Evolutionary conservation across 1,140 invertebrate species (phyloP), one percentile per base, ranked within the genome.

Genomic region (Drosophila kohkoa): DNA sequence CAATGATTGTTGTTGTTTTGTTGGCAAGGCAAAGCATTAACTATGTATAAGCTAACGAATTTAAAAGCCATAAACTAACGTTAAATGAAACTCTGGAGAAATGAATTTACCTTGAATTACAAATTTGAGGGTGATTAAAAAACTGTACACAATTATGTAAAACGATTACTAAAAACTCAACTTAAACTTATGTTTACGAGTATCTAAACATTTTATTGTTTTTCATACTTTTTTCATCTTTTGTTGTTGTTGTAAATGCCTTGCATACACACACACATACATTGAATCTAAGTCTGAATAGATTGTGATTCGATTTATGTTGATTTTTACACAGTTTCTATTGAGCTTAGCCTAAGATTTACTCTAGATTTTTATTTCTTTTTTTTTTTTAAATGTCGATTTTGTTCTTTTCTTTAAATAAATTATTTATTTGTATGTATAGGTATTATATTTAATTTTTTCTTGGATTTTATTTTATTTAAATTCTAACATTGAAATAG

Each of bases 401-500:
- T 28, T 25, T 52, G 1, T 52, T 52, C 57, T 11, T 45, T 63
- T 74, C 54, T 25, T 60, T 30, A 30, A 13, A 15, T 54, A 13
- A 35, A 35, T 54, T 32, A 54, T 35, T 66, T 71, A 8, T 49
- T 48, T 66, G n/a, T 77, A 51, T 76, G 63, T 72, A 74, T 73
- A 73, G 55, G 43, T 83, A 71, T 66, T 78, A 64, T 78, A 64
- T 82, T 63, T 72, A 64, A 66, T 63, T 52, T 70, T 67, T 54
- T 77, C 2, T 63, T 54, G 41, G 71, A 38, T 77, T 13, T 13
- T 13, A 13, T 13, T 43, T 43, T 13, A 13, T 43, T 43, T 80
- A 80, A 79, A 48, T 62, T 71, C 83, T 82, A 82, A 83, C 83
- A 87, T 73, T 82, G 83, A 80, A 88, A 88, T 89, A 90, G 81